phyloP scores from a whole-genome alignment of 2,888 invertebrate species.

The Adineta ricciae region DNA sequence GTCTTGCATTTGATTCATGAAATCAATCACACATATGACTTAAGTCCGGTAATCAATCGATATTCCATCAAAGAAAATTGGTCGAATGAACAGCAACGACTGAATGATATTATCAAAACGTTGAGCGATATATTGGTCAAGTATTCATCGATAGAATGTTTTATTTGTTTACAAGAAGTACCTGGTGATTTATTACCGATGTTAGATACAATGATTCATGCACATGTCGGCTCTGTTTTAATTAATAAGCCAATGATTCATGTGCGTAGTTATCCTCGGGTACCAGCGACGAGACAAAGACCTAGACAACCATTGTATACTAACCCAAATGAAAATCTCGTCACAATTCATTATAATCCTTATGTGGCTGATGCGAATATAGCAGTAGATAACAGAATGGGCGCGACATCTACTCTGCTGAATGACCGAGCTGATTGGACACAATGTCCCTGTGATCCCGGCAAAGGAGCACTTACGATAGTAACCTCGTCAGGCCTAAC shows the following conservation, averaged over 20 bases:
- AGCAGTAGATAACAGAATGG: too few relatives aligned
- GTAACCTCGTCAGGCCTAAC: neutral
- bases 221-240: neutral
- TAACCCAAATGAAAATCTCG: neutral
- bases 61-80: neutral
- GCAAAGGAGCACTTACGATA: neutral
- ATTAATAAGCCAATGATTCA: too few relatives aligned
- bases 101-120: neutral
- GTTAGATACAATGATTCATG: neutral
- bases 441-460: neutral
- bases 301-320: neutral
- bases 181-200: neutral
- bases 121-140: neutral
- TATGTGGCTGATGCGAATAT: neutral
- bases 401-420: too few relatives aligned
- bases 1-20: neutral
- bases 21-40: neutral
- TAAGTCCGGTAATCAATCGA: neutral
- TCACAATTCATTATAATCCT: neutral
- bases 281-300: neutral
- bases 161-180: neutral
- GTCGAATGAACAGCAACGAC: neutral
- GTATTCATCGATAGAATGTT: neutral
- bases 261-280: neutral
- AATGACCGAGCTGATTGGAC: neutral